phyloP scores from a whole-genome alignment of 2,113 vertebrate genomes.

The Centropus unirufus region DNA sequence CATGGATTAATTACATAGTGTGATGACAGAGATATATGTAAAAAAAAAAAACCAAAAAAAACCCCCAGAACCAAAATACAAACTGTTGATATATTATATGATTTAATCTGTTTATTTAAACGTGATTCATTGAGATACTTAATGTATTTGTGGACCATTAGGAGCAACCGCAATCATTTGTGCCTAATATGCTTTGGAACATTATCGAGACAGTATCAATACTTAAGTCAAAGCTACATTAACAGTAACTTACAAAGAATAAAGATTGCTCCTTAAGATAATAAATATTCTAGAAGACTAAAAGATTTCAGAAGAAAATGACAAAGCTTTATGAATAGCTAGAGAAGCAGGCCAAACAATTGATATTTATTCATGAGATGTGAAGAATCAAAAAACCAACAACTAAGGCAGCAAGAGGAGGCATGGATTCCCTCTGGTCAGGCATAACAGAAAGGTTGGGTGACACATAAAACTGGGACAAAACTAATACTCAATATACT shows the following conservation, averaged over 20 bases:
- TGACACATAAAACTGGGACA: not conserved
- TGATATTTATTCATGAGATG: not conserved
- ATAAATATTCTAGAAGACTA: not conserved
- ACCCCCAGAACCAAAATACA: not conserved
- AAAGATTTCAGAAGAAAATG: not conserved
- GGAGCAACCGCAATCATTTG: not conserved
- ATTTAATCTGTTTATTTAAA: not conserved
- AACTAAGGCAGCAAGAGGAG: not conserved
- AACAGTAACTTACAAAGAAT: not conserved
- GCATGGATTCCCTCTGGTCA: not conserved
- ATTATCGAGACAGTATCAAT: not conserved
- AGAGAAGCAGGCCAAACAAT: not conserved
- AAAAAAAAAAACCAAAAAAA: not conserved
- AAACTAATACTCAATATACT: not conserved
- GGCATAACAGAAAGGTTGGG: accelerated
- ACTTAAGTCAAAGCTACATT: not conserved
- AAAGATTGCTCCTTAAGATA: not conserved
- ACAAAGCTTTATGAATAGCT: not conserved
- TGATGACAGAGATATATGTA: not conserved
- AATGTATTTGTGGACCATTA: not conserved
- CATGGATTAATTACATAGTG: not conserved
- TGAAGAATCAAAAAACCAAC: not conserved
- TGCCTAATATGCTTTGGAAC: not conserved
- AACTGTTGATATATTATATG: not conserved
- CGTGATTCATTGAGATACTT: not conserved